These are phyloP conservation scores for Andrena praecox DNA, from an alignment of 2,888 invertebrate species.

Conservation along the genomic window DNA sequence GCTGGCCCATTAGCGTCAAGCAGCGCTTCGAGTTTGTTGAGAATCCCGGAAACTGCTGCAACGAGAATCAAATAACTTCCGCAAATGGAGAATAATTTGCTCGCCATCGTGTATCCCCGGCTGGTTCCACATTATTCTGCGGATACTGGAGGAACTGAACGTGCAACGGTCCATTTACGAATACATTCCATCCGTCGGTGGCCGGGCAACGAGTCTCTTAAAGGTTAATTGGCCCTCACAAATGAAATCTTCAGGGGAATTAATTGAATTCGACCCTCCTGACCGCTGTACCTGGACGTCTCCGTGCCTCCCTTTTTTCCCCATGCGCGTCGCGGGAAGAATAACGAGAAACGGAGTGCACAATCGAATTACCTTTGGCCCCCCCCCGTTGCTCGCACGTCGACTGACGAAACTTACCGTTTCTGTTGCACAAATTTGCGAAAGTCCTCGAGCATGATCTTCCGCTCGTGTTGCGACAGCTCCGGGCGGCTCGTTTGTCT, in stretches of 20 bases:
- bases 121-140: slow-evolving; percentile 11
- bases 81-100: slow-evolving; percentile 23
- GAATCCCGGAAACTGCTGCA: not conserved
- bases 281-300: not conserved
- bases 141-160: slow-evolving; percentile 1
- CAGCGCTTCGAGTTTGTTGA: not conserved
- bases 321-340: not conserved
- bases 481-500: slow-evolving; percentile 21
- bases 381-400: slow-evolving; percentile 19
- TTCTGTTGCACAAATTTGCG: slow-evolving; percentile 15
- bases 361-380: slow-evolving; percentile 22
- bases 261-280: slow-evolving; percentile 23
- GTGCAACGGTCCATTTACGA: slow-evolving; percentile 5
- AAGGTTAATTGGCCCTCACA: slow-evolving; percentile 15
- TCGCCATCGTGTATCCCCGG: not conserved
- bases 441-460: slow-evolving; percentile 22
- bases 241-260: slow-evolving; percentile 6
- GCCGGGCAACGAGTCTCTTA: slow-evolving; percentile 4
- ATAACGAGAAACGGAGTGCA: slow-evolving; percentile 10
- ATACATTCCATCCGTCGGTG: slow-evolving; percentile 7
- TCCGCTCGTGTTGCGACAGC: not conserved
- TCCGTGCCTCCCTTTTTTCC: not conserved
- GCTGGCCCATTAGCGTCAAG: not conserved
- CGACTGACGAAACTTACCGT: slow-evolving; percentile 19
- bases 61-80: slow-evolving; percentile 28